Evolutionary conservation across 2,797 vertebrate species (phyloP).

Genomic region (Coccyzus lansbergi): DNA sequence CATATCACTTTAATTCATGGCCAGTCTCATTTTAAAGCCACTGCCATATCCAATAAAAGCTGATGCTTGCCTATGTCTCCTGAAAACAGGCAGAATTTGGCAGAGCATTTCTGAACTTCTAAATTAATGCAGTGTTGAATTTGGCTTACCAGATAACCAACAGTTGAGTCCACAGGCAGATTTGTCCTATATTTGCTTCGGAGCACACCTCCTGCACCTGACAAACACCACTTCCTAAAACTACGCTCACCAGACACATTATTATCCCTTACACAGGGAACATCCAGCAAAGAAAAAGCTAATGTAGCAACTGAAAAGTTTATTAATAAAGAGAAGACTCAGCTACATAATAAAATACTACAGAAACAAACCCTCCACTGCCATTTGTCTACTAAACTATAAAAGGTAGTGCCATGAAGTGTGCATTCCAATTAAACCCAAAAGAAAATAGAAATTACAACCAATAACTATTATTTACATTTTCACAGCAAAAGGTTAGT

Average conservation of each 20-base stretch:
- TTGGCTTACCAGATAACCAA: background rate
- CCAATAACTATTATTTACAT: background rate
- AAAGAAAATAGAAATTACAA: background rate
- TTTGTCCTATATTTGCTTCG: background rate
- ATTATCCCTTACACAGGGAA: background rate
- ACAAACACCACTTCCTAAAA: slow-evolving; percentile 18
- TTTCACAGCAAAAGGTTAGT: background rate
- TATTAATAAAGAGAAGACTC: background rate
- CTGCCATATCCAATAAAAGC: background rate
- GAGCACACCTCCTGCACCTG: background rate
- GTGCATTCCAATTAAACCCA: background rate
- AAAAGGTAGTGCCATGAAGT: background rate
- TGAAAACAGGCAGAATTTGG: background rate
- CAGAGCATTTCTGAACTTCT: background rate
- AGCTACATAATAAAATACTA: background rate
- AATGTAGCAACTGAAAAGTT: background rate
- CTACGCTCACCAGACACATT: background rate
- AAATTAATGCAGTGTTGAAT: background rate
- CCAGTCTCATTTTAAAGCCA: background rate
- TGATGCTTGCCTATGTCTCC: background rate
- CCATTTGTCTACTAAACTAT: background rate
- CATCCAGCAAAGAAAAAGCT: background rate
- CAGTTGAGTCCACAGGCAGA: background rate
- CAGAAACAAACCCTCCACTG: background rate
- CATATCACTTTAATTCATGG: background rate